Conservation (phyloP, 2,888 invertebrate species). For the Scaptomyza parva region DNA sequence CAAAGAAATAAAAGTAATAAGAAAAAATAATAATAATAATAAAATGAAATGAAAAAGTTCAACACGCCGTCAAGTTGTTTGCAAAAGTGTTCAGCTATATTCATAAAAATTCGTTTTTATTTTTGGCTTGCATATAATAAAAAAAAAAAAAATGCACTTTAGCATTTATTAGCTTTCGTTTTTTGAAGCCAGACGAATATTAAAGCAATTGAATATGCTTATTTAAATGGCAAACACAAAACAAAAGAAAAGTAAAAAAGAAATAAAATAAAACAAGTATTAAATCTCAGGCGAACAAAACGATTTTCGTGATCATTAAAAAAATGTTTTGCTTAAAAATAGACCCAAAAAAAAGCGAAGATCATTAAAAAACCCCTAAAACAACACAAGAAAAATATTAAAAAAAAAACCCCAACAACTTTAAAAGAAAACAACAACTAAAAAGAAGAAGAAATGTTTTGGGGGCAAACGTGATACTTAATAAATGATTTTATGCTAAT, state of each 20-base stretch:
- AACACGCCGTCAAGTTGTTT: neutral
- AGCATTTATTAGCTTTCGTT: conserved; percentile 62
- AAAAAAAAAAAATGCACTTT: conserved; percentile 26
- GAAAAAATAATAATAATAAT: neutral
- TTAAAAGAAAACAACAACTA: conserved; percentile 4
- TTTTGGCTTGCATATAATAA: neutral
- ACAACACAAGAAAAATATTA: too few relatives aligned
- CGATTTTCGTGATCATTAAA: conserved; percentile 27
- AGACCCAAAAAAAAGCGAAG: conserved; percentile 35
- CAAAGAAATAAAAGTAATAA: too few relatives aligned
- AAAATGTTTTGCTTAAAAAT: conserved; percentile 41
- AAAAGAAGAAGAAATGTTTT: conserved; percentile 47
- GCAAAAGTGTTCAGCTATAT: neutral
- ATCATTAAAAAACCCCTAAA: conserved; percentile 38
- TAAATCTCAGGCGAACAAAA: conserved; percentile 19
- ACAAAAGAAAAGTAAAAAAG: conserved; percentile 7
- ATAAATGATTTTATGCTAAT: conserved; percentile 63
- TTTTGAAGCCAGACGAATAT: conserved; percentile 8
- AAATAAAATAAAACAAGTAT: too few relatives aligned
- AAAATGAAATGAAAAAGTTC: conserved; percentile 4
- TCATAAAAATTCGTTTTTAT: neutral
- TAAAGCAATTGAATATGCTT: conserved; percentile 11
- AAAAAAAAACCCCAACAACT: conserved; percentile 8
- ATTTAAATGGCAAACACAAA: neutral
- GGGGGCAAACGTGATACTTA: conserved; percentile 70